Conservation (phyloP, 1,140 invertebrate genomes). For the Copidosoma floridanum region DNA sequence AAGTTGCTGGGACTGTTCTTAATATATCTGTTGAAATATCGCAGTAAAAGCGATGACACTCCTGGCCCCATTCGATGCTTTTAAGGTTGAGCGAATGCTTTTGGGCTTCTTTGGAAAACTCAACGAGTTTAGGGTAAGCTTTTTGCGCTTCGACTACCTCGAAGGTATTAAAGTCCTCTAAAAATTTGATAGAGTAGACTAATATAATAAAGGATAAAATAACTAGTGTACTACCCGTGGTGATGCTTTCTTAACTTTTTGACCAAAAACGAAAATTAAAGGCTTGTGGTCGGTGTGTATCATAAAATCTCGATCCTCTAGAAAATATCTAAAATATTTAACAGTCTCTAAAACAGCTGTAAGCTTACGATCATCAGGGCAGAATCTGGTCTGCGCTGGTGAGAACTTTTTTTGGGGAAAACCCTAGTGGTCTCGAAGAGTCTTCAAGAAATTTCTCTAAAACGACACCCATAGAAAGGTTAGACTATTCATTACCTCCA, state of each 20-base stretch:
- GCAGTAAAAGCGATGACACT: background rate
- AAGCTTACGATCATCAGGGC: conserved; percentile 38
- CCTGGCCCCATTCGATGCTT: background rate
- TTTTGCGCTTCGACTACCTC: background rate
- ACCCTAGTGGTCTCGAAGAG: background rate
- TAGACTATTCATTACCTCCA: too few species aligned
- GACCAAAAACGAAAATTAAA: conserved; percentile 8
- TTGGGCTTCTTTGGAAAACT: background rate
- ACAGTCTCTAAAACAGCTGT: conserved; percentile 37
- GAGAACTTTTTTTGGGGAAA: conserved; percentile 20
- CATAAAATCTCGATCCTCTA: conserved; percentile 32
- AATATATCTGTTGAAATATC: background rate
- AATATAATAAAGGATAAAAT: too few species aligned
- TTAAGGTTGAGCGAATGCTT: too few species aligned
- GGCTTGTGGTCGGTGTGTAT: conserved; percentile 29
- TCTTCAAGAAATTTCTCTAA: too few species aligned
- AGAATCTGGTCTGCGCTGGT: conserved; percentile 32
- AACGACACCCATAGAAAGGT: too few species aligned
- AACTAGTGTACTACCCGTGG: background rate
- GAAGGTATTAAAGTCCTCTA: background rate
- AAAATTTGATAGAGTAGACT: background rate
- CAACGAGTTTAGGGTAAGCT: background rate
- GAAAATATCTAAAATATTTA: conserved; percentile 36
- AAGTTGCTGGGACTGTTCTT: too few species aligned
- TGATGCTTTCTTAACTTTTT: conserved; percentile 3